Conservation (phyloP, 2,113 vertebrate species). For the Urocitellus parryii region DNA sequence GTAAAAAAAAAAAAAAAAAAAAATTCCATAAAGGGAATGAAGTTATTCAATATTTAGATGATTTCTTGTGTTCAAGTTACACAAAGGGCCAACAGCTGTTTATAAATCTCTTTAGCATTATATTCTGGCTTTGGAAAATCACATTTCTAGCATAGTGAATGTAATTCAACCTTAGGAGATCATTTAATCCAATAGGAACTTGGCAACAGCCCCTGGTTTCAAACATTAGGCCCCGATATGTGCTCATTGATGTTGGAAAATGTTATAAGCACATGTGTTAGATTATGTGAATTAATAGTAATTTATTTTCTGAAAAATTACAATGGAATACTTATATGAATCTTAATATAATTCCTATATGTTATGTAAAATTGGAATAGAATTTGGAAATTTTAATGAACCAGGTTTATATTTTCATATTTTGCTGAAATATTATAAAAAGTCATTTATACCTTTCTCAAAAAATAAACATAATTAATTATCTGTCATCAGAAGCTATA, state of each 20-base stretch:
- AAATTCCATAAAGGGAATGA: not conserved
- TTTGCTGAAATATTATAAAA: conserved; percentile 16
- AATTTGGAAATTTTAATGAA: not conserved
- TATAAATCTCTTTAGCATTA: conserved; percentile 55
- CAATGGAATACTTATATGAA: not conserved
- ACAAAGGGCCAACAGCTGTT: conserved; percentile 15
- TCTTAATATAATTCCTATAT: not conserved
- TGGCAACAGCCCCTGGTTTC: not conserved
- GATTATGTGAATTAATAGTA: not conserved
- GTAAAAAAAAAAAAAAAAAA: not conserved
- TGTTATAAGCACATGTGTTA: not conserved
- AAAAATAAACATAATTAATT: not conserved
- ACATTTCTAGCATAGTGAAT: conserved; percentile 41
- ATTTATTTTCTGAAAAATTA: not conserved
- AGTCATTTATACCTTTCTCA: not conserved
- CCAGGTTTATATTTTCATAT: not conserved
- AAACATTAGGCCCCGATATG: not conserved
- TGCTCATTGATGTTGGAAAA: not conserved
- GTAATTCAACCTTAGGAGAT: not conserved
- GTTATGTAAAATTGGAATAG: not conserved
- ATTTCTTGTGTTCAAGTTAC: conserved; percentile 1
- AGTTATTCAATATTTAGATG: conserved; percentile 9
- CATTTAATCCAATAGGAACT: conserved; percentile 45
- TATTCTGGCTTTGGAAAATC: conserved; percentile 47
- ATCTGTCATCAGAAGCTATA: not conserved